Percentiles rank a stretch among this genome's conserved stretches.
phyloP scores from a whole-genome alignment of 1,140 invertebrate genomes.

The Leptinotarsa lineolata region DNA sequence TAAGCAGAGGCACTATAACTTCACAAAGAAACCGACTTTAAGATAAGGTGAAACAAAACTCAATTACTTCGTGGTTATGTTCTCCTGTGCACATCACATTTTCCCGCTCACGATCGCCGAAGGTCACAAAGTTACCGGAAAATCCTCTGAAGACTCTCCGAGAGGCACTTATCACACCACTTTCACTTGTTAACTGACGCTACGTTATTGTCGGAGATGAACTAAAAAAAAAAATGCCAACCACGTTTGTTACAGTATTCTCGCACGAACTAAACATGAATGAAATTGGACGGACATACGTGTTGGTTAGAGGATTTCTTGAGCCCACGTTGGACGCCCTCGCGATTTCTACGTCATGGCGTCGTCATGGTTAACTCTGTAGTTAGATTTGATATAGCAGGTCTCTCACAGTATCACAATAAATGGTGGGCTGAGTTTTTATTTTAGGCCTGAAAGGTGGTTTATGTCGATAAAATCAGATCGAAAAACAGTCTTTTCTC shows the following conservation, averaged over 20 bases:
- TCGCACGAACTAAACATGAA: conserved; percentile 22
- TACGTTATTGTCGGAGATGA: neutral
- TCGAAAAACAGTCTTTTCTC: too few relatives aligned
- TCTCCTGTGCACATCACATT: conserved; percentile 1
- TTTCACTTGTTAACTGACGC: neutral
- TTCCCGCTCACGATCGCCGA: neutral
- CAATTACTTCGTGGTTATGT: neutral
- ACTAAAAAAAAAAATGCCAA: neutral
- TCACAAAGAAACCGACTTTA: neutral
- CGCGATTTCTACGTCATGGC: conserved; percentile 25
- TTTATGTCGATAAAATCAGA: neutral
- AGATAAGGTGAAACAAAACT: neutral
- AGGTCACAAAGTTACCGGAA: neutral
- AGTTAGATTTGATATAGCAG: conserved; percentile 11
- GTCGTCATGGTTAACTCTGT: conserved; percentile 27
- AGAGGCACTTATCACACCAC: neutral
- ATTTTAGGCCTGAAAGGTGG: conserved; percentile 9
- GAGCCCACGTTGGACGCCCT: conserved; percentile 29
- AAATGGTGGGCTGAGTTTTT: conserved; percentile 1
- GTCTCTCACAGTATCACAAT: conserved; percentile 1
- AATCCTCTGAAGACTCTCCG: neutral
- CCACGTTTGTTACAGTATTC: neutral
- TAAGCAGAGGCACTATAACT: neutral
- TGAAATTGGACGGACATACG: conserved; percentile 27
- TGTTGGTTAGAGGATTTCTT: conserved; percentile 27